A percentile compares a stretch with the other conserved stretches of the same genome.
phyloP scores from a whole-genome alignment of 2,888 invertebrate genomes.

The Mamestra brassicae region DNA sequence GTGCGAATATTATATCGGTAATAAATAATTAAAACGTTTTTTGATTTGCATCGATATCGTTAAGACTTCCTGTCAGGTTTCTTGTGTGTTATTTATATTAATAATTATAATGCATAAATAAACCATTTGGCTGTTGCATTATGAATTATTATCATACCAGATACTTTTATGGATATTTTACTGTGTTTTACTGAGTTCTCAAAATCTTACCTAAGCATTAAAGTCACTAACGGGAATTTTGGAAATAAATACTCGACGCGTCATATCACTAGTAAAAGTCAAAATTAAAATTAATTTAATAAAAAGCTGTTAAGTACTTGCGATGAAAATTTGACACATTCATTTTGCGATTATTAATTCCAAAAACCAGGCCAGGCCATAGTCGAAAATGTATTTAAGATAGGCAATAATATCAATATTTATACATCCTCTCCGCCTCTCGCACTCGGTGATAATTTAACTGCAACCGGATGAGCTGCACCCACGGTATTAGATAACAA shows the following conservation, averaged over 20 bases:
- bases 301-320: neutral
- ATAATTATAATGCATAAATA: neutral
- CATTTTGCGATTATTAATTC: neutral
- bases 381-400: neutral
- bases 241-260: neutral
- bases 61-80: constrained; percentile 7
- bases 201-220: neutral
- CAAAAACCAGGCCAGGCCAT: too few species aligned
- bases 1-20: constrained; percentile 58
- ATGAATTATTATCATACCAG: neutral
- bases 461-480: constrained; percentile 17
- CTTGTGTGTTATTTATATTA: neutral
- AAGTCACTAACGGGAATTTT: neutral
- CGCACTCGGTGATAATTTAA: neutral
- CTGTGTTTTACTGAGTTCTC: neutral
- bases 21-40: constrained; percentile 28
- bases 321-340: neutral
- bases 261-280: neutral
- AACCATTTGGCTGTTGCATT: neutral
- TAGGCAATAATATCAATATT: constrained; percentile 20
- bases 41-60: constrained; percentile 43
- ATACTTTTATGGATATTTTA: neutral
- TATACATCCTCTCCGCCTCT: constrained; percentile 31
- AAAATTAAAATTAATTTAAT: too few species aligned
- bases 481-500: constrained; percentile 27